Conservation (phyloP, 2,797 vertebrate genomes). For the Mareca strepera region DNA sequence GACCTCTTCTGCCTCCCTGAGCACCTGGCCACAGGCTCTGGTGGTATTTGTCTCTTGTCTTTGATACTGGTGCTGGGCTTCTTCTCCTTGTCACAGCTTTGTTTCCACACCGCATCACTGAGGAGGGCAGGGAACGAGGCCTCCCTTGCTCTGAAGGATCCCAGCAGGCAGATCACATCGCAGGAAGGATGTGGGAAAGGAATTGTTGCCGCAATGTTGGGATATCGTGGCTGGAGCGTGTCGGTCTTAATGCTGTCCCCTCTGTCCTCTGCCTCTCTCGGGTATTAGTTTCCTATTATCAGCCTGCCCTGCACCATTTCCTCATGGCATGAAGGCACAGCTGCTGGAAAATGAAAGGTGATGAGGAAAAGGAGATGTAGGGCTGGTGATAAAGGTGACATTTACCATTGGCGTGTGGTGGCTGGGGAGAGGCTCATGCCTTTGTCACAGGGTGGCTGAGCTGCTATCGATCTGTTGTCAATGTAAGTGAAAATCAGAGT, state of each 20-base stretch:
- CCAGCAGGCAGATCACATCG: not conserved
- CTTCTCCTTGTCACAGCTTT: not conserved
- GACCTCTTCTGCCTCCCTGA: not conserved
- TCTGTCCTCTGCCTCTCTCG: not conserved
- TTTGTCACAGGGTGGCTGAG: not conserved
- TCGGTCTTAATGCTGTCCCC: not conserved
- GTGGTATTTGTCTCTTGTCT: not conserved
- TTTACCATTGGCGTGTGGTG: not conserved
- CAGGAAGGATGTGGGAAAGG: not conserved
- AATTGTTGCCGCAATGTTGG: fast-evolving
- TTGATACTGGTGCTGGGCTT: not conserved
- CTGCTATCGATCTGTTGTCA: not conserved
- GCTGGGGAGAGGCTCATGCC: no score
- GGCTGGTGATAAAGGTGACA: not conserved
- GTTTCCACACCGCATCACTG: not conserved
- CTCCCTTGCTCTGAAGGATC: not conserved
- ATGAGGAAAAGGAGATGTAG: not conserved
- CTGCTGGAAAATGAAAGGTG: not conserved
- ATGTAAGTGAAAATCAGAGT: not conserved
- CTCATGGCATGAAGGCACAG: fast-evolving
- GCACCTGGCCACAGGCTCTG: not conserved
- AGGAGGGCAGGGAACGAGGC: not conserved
- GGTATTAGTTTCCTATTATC: not conserved
- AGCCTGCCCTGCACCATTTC: not conserved
- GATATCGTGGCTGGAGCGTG: not conserved